These are phyloP conservation scores for Melieria crassipennis DNA, from an alignment of 2,888 invertebrate genomes.

Conservation along the genomic window DNA sequence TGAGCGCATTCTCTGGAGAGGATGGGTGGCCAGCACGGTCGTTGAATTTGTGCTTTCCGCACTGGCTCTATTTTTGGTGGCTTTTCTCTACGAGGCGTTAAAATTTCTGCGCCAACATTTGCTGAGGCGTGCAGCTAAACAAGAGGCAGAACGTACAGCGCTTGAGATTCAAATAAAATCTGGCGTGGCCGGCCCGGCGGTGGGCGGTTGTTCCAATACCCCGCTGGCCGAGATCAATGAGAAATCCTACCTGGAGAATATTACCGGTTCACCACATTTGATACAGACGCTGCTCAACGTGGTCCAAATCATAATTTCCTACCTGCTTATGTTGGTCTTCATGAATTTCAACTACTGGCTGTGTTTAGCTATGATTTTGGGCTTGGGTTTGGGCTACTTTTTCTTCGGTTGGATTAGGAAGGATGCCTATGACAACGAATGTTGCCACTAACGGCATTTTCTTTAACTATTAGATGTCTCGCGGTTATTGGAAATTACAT, in stretches of 20 bases:
- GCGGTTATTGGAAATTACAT: too few species aligned
- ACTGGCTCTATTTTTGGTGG: slow-evolving; percentile 87
- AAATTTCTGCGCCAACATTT: slow-evolving; percentile 78
- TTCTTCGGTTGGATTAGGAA: slow-evolving; percentile 62
- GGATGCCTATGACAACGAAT: slow-evolving; percentile 56
- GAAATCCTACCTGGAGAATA: slow-evolving; percentile 46
- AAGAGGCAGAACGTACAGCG: slow-evolving; percentile 48
- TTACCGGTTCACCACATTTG: slow-evolving; percentile 54
- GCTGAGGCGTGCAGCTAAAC: slow-evolving; percentile 47
- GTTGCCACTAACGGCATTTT: slow-evolving; percentile 53
- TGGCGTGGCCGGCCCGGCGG: slow-evolving; percentile 31
- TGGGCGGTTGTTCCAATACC: slow-evolving; percentile 49
- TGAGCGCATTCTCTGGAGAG: slow-evolving; percentile 81
- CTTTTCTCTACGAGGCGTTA: slow-evolving; percentile 93
- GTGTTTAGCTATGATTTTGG: slow-evolving; percentile 60
- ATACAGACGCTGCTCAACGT: slow-evolving; percentile 58
- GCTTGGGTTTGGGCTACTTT: slow-evolving; percentile 61
- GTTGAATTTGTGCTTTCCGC: slow-evolving; percentile 87
- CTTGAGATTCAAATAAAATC: slow-evolving; percentile 17
- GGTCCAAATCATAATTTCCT: slow-evolving; percentile 60
- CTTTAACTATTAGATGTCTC: background rate
- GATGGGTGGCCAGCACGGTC: slow-evolving; percentile 78
- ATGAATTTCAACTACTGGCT: slow-evolving; percentile 65
- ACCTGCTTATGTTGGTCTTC: slow-evolving; percentile 63
- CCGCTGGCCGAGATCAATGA: slow-evolving; percentile 48